phyloP scores from a whole-genome alignment of 2,797 vertebrate species.

The Eremophila alpestris region DNA sequence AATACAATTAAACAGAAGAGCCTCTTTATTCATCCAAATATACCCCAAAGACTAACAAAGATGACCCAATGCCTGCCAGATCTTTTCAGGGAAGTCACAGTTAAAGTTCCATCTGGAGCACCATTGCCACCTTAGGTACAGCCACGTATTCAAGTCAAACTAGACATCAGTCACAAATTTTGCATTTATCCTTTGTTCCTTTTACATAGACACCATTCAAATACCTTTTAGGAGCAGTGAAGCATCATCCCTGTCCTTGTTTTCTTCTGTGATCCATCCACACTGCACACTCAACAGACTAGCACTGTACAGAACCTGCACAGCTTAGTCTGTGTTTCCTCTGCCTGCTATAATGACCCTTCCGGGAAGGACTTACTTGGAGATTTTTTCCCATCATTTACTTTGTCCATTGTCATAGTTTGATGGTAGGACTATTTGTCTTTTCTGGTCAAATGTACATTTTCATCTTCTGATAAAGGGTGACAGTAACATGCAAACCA shows the following conservation, averaged over 20 bases:
- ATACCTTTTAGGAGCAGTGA: neutral
- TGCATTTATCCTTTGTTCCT: neutral
- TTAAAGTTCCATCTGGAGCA: neutral
- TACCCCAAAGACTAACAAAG: neutral
- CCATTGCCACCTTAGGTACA: neutral
- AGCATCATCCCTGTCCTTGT: neutral
- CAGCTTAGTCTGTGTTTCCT: neutral
- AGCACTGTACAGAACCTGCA: neutral
- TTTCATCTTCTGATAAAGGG: neutral
- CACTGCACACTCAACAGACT: neutral
- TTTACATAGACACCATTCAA: neutral
- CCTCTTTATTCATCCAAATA: neutral
- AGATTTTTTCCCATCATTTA: fast-evolving
- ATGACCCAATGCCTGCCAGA: neutral
- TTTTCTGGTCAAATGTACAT: neutral
- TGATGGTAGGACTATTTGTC: neutral
- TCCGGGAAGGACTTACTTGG: neutral
- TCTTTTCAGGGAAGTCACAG: neutral
- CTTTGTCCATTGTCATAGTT: neutral
- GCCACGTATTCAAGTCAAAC: neutral
- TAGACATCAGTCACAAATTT: neutral
- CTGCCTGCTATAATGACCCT: neutral
- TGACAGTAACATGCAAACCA: neutral
- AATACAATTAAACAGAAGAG: neutral
- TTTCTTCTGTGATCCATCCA: neutral